A percentile compares a stretch with the other conserved stretches of the same genome.
Conservation (phyloP, 1,140 invertebrate genomes). For the Drosophila simulans region DNA sequence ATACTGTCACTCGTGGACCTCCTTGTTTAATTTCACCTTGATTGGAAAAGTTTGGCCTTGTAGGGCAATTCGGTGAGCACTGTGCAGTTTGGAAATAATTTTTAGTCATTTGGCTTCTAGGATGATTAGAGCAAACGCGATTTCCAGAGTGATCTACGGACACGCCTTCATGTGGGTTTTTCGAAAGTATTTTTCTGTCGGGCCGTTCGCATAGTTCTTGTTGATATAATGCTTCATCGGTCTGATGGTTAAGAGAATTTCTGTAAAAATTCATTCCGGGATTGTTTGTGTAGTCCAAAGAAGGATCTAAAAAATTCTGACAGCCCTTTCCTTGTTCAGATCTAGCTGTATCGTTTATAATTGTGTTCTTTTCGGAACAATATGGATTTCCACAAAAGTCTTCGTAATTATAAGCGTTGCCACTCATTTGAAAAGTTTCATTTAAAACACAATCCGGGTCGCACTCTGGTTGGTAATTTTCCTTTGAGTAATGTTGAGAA, state of each 20-base stretch:
- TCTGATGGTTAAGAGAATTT: background rate
- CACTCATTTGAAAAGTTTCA: conserved; percentile 1
- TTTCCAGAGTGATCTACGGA: background rate
- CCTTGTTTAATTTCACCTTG: background rate
- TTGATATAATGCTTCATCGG: background rate
- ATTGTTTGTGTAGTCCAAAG: too few relatives aligned
- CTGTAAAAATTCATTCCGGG: too few relatives aligned
- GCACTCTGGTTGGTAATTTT: background rate
- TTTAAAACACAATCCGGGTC: background rate
- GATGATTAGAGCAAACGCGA: background rate
- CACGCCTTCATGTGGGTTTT: background rate
- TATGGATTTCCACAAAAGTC: background rate
- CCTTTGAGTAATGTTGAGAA: background rate
- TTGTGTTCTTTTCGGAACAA: too few relatives aligned
- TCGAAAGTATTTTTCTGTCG: too few relatives aligned
- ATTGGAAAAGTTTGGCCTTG: background rate
- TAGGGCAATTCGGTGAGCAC: background rate
- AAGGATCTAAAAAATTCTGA: too few relatives aligned
- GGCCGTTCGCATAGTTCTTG: too few relatives aligned
- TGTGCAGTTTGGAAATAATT: background rate
- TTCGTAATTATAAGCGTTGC: background rate
- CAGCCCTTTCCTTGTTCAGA: too few relatives aligned
- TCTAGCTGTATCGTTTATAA: background rate
- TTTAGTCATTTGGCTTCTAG: background rate
- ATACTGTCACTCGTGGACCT: background rate